Evolutionary conservation across 2,113 vertebrate species (phyloP).

Genomic region (Cyprinus carpio): DNA sequence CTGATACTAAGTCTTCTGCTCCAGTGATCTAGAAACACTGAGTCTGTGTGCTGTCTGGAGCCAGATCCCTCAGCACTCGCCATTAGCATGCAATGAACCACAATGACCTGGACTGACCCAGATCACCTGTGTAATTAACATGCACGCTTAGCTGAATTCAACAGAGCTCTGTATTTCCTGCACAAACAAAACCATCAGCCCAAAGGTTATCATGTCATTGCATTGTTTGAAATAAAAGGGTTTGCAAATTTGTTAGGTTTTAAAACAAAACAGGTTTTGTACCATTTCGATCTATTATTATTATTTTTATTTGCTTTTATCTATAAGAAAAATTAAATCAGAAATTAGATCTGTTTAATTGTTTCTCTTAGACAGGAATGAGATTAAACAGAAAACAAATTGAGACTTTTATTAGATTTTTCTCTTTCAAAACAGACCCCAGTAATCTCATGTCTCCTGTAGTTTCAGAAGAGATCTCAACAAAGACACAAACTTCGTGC

Average conservation of each 20-base stretch:
- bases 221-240: background rate
- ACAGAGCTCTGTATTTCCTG: background rate
- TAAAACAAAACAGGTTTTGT: background rate
- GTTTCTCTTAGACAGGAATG: too few species aligned
- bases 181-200: background rate
- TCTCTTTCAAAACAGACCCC: background rate
- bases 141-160: slow-evolving; percentile 56
- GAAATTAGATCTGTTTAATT: background rate
- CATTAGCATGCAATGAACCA: slow-evolving; percentile 52
- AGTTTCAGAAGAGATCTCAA: background rate
- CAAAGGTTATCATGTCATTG: slow-evolving; percentile 4
- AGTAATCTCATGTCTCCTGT: background rate
- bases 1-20: slow-evolving; percentile 43
- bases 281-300: background rate
- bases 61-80: slow-evolving; percentile 59
- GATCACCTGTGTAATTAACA: slow-evolving; percentile 52
- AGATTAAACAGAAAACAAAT: too few species aligned
- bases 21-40: slow-evolving; percentile 48
- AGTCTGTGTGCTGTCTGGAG: slow-evolving; percentile 32
- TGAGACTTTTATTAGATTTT: too few species aligned
- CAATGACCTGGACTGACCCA: slow-evolving; percentile 58
- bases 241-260: background rate
- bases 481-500: too few species aligned
- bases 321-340: background rate
- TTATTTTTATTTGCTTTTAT: background rate